Percentiles rank a stretch among this genome's conserved stretches.
These are phyloP conservation scores for Galleria mellonella DNA, from an alignment of 1,140 invertebrate genomes.

Conservation along the genomic window DNA sequence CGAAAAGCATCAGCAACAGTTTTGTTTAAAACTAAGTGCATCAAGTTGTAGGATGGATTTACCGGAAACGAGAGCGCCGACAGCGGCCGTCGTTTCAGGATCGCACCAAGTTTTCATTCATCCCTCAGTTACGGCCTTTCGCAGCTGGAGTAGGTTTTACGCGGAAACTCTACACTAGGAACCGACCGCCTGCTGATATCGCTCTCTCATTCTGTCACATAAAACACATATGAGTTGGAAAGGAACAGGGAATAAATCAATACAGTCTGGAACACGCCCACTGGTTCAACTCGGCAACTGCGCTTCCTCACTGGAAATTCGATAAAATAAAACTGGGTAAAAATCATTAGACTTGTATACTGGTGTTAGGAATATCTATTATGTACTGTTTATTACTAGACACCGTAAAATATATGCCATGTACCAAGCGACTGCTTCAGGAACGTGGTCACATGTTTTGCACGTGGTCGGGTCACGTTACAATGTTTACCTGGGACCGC, in stretches of 20 bases:
- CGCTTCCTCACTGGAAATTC: constrained; percentile 67
- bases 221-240: constrained; percentile 24
- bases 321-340: constrained; percentile 68
- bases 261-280: constrained; percentile 69
- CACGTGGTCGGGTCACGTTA: constrained; percentile 64
- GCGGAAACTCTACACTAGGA: constrained; percentile 61
- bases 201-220: constrained; percentile 33
- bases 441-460: constrained; percentile 32
- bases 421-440: background rate
- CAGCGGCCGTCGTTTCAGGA: constrained; percentile 53
- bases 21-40: constrained; percentile 66
- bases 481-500: constrained; percentile 65
- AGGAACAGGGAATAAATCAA: constrained; percentile 60
- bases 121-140: constrained; percentile 55
- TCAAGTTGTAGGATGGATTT: constrained; percentile 64
- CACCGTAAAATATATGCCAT: background rate
- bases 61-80: constrained; percentile 63
- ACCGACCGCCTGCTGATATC: constrained; percentile 43
- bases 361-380: constrained; percentile 21
- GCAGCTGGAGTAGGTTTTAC: constrained; percentile 38
- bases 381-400: background rate
- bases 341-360: constrained; percentile 58
- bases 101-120: constrained; percentile 67
- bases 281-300: constrained; percentile 62
- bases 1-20: constrained; percentile 31